phyloP scores from a whole-genome alignment of 2,888 invertebrate species.

The Thumatha senex region DNA sequence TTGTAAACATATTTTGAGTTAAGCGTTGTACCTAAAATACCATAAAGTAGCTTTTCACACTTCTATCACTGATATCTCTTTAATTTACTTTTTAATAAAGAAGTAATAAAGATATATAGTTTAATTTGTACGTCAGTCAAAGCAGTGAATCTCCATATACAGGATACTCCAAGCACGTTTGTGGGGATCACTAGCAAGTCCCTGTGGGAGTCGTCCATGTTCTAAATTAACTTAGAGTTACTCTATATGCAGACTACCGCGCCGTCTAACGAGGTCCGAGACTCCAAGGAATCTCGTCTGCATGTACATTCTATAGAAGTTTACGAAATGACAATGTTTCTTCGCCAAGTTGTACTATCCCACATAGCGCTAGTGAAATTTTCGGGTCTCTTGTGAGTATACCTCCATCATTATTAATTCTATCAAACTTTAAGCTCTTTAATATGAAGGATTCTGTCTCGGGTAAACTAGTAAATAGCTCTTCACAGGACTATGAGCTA shows the following conservation, averaged over 20 bases:
- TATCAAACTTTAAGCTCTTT: slow-evolving; percentile 29
- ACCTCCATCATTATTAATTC: slow-evolving; percentile 22
- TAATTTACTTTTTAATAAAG: not conserved
- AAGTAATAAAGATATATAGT: not conserved
- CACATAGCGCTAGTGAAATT: slow-evolving; percentile 44
- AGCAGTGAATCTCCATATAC: not conserved
- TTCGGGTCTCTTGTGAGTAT: slow-evolving; percentile 36
- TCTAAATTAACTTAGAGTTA: slow-evolving; percentile 78
- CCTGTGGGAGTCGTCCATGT: slow-evolving; percentile 59
- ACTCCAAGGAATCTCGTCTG: slow-evolving; percentile 49
- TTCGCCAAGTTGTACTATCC: slow-evolving; percentile 41
- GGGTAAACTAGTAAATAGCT: slow-evolving; percentile 1
- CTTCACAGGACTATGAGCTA: not conserved
- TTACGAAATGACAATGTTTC: slow-evolving; percentile 46
- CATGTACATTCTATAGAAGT: slow-evolving; percentile 41
- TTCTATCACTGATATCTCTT: too few species aligned
- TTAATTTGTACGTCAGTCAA: not conserved
- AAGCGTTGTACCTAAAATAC: too few species aligned
- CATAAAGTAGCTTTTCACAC: too few species aligned
- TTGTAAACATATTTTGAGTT: slow-evolving; percentile 5
- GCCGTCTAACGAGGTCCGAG: slow-evolving; percentile 69
- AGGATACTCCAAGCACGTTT: slow-evolving; percentile 53
- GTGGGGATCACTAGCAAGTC: slow-evolving; percentile 56
- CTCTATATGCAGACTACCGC: slow-evolving; percentile 78
- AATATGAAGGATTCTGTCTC: slow-evolving; percentile 18